Conservation (phyloP, 2,113 vertebrate genomes). For the Anguilla japonica region DNA sequence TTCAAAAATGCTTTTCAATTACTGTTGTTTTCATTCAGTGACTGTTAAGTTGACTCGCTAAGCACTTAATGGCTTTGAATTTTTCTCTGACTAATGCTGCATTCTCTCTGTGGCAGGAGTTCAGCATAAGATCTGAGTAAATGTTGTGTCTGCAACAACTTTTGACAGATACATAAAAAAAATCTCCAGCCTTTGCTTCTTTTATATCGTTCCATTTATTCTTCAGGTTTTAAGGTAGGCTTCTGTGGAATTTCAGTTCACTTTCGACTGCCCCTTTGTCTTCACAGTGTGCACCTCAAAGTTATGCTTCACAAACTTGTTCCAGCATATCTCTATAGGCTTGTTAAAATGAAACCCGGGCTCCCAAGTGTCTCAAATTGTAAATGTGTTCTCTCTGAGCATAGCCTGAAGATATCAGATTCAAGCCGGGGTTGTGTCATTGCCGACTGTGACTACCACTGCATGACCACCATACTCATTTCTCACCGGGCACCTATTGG, state of each 20-base stretch:
- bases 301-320: not conserved
- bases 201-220: not conserved
- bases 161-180: not conserved
- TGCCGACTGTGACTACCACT: not conserved
- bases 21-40: conserved; percentile 5
- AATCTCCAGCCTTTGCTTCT: not conserved
- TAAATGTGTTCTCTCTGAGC: not conserved
- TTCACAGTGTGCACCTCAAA: not conserved
- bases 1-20: not conserved
- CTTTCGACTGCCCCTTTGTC: not conserved
- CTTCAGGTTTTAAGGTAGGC: too few species aligned
- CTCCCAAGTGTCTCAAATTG: not conserved
- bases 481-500: not conserved
- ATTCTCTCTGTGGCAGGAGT: not conserved
- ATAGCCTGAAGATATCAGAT: not conserved
- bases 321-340: not conserved
- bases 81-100: not conserved
- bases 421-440: not conserved
- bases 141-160: not conserved
- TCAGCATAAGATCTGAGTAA: not conserved
- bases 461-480: not conserved
- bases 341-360: not conserved
- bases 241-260: not conserved
- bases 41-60: not conserved
- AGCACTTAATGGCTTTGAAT: not conserved